phyloP scores from a whole-genome alignment of 2,797 vertebrate genomes.

The Philypnodon macrostomus region DNA sequence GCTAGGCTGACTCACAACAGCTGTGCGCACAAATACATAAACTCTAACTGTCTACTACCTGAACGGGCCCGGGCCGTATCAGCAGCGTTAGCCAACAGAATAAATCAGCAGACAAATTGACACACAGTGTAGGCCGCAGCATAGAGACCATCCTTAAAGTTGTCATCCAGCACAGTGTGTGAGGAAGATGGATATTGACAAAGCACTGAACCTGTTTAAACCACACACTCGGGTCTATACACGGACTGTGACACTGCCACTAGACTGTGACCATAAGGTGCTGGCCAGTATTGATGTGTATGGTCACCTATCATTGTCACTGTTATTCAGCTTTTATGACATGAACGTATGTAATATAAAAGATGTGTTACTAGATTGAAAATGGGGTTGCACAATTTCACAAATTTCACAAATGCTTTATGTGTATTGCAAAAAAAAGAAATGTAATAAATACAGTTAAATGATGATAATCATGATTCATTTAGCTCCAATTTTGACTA shows the following conservation, averaged over 20 bases:
- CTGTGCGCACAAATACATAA: conserved; percentile 12
- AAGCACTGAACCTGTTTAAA: conserved; percentile 60
- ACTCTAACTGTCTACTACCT: conserved; percentile 50
- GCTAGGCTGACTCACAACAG: conserved; percentile 34
- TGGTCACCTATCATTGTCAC: conserved; percentile 2
- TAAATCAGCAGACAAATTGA: conserved; percentile 81
- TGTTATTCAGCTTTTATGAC: conserved; percentile 4
- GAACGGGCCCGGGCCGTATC: conserved; percentile 77
- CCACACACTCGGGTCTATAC: conserved; percentile 37
- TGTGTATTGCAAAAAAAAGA: too few species aligned
- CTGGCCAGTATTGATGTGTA: conserved; percentile 5
- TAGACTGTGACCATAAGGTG: conserved; percentile 18
- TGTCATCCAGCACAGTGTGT: conserved; percentile 56
- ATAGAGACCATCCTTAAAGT: conserved; percentile 70
- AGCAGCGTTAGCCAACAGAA: conserved; percentile 75
- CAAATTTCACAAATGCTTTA: too few species aligned
- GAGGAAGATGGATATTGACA: conserved; percentile 74
- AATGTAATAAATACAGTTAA: too few species aligned
- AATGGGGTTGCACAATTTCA: too few species aligned
- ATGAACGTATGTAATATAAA: conserved; percentile 5
- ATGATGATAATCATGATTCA: too few species aligned
- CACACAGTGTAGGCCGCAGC: conserved; percentile 65
- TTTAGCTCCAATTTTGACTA: too few species aligned
- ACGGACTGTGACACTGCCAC: conserved; percentile 31
- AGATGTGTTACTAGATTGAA: too few species aligned